phyloP scores from a whole-genome alignment of 2,888 invertebrate genomes.

The Sturmia bella region DNA sequence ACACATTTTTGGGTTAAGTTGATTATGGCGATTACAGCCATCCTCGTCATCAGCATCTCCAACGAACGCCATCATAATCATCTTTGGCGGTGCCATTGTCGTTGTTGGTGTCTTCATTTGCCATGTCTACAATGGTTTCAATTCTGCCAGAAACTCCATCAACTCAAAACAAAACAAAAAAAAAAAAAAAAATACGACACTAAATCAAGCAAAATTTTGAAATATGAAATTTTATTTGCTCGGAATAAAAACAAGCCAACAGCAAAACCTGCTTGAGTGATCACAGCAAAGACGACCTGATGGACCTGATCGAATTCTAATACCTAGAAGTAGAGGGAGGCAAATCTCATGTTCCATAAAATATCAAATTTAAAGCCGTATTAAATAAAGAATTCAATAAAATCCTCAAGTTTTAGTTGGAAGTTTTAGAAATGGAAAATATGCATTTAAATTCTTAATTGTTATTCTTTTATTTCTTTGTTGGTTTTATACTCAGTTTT shows the following conservation, averaged over 20 bases:
- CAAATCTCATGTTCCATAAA: background rate
- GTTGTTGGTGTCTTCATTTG: background rate
- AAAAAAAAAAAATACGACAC: background rate
- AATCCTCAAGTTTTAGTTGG: constrained; percentile 8
- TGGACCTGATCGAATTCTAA: constrained; percentile 33
- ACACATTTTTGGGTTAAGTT: constrained; percentile 63
- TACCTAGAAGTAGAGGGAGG: background rate
- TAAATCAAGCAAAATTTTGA: constrained; percentile 14
- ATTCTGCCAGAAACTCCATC: background rate
- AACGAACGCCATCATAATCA: too few relatives aligned
- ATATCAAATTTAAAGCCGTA: constrained; percentile 34
- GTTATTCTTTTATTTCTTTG: too few relatives aligned
- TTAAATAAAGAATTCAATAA: background rate
- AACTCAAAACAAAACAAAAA: too few relatives aligned
- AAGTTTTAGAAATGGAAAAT: too few relatives aligned
- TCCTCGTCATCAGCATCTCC: background rate
- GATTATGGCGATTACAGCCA: constrained; percentile 49
- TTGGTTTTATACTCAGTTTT: too few relatives aligned
- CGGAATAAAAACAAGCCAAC: background rate
- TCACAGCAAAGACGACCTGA: too few relatives aligned
- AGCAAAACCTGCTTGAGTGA: constrained; percentile 33
- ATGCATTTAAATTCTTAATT: too few relatives aligned
- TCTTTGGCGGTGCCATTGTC: too few relatives aligned
- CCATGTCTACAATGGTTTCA: constrained; percentile 3
- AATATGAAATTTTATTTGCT: constrained; percentile 12